These are phyloP conservation scores for Neosalanx taihuensis DNA, from an alignment of 2,797 vertebrate genomes.

Conservation along the genomic window DNA sequence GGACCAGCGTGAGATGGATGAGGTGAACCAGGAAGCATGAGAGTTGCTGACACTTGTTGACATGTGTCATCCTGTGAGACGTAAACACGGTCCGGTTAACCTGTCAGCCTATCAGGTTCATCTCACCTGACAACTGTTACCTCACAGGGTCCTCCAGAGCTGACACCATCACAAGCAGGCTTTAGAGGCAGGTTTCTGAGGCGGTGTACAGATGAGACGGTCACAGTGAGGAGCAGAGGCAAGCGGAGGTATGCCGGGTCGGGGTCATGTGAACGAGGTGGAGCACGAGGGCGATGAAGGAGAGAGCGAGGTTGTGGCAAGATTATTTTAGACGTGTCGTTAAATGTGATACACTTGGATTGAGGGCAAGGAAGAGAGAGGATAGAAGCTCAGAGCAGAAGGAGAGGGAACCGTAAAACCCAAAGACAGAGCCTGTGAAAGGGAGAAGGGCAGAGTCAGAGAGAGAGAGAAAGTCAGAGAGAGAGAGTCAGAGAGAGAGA, in stretches of 20 bases:
- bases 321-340: constrained; percentile 65
- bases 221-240: background rate
- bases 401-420: constrained; percentile 13
- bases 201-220: too few relatives aligned
- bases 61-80: constrained; percentile 31
- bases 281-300: constrained; percentile 14
- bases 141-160: constrained; percentile 14
- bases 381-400: background rate
- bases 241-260: background rate
- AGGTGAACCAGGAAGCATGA: constrained; percentile 26
- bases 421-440: constrained; percentile 14
- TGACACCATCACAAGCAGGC: background rate
- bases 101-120: constrained; percentile 13
- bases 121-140: constrained; percentile 5
- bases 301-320: constrained; percentile 3
- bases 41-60: constrained; percentile 31
- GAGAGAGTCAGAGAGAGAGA: constrained; percentile 17
- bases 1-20: constrained; percentile 15
- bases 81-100: constrained; percentile 13
- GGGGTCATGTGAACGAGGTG: background rate
- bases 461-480: background rate
- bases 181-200: background rate
- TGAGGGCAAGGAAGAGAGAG: constrained; percentile 12
- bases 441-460: background rate
- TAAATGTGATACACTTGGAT: constrained; percentile 63